These are phyloP conservation scores for Tenthredo scrophulariae DNA, from an alignment of 2,888 invertebrate species.

Conservation along the genomic window DNA sequence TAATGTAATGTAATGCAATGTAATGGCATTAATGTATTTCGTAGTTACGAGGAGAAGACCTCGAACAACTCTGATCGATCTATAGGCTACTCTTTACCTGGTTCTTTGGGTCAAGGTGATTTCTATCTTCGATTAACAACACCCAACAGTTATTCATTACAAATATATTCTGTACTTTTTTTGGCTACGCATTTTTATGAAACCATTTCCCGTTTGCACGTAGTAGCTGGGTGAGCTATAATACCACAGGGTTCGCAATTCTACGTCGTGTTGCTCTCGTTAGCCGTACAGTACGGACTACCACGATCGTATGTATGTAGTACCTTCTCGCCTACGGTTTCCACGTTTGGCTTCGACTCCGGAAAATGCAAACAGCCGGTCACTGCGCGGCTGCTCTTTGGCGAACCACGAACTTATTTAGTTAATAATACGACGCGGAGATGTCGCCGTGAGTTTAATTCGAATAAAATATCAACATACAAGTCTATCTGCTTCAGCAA, in stretches of 20 bases:
- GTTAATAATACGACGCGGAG: background rate
- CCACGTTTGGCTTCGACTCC: conserved; percentile 26
- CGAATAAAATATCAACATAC: background rate
- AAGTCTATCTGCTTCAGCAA: background rate
- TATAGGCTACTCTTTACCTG: conserved; percentile 45
- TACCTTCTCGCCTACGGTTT: conserved; percentile 8
- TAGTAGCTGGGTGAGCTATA: background rate
- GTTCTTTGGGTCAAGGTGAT: conserved; percentile 44
- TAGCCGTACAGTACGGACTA: background rate
- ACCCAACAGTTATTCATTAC: conserved; percentile 34
- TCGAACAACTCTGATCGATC: conserved; percentile 31
- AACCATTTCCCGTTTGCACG: conserved; percentile 4
- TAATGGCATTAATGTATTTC: background rate
- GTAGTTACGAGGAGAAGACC: conserved; percentile 20
- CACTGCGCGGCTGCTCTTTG: background rate
- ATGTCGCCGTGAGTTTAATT: background rate
- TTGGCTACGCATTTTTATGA: conserved; percentile 3
- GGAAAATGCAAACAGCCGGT: conserved; percentile 24
- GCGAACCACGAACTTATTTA: background rate
- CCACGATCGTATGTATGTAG: background rate
- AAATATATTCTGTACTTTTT: conserved; percentile 9
- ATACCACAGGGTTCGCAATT: background rate
- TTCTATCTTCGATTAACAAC: conserved; percentile 24
- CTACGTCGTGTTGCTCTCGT: conserved; percentile 9
- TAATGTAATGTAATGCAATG: background rate